Percentiles rank a stretch among this genome's conserved stretches.
These are phyloP conservation scores for Lamellibrachia luymesi DNA, from an alignment of 1,140 invertebrate genomes.

Conservation along the genomic window DNA sequence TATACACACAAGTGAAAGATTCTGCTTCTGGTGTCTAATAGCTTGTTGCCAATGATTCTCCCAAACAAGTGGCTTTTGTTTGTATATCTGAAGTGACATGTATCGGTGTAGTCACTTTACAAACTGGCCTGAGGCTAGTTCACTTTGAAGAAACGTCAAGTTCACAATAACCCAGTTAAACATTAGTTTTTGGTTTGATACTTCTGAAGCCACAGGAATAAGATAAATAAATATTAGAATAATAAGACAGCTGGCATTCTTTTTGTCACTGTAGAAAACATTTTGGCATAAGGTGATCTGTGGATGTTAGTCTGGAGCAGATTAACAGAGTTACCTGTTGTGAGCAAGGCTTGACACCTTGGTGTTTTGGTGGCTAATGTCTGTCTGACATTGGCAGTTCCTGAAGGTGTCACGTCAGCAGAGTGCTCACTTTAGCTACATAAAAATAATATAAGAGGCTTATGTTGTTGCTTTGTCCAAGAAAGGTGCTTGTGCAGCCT, in stretches of 20 bases:
- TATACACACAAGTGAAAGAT: not conserved
- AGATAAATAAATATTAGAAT: not conserved
- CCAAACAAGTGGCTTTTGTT: not conserved
- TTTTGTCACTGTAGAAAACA: not conserved
- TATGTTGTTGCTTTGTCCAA: not conserved
- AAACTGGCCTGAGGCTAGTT: not conserved
- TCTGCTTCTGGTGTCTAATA: not conserved
- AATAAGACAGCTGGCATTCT: not conserved
- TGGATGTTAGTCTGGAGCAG: not conserved
- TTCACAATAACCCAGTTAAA: not conserved
- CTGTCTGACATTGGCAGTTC: not conserved
- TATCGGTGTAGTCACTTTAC: not conserved
- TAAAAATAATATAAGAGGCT: slow-evolving; percentile 1
- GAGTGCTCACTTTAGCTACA: not conserved
- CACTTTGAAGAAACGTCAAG: not conserved
- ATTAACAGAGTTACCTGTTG: not conserved
- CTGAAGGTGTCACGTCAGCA: not conserved
- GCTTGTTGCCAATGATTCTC: not conserved
- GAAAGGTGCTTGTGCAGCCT: not conserved
- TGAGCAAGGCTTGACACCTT: no score
- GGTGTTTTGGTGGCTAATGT: not conserved
- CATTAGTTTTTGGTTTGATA: not conserved
- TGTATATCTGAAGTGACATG: not conserved
- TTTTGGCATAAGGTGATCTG: no score
- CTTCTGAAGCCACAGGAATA: not conserved